These are phyloP conservation scores for Bruchidius siliquastri DNA, from an alignment of 2,888 invertebrate genomes.

Conservation along the genomic window DNA sequence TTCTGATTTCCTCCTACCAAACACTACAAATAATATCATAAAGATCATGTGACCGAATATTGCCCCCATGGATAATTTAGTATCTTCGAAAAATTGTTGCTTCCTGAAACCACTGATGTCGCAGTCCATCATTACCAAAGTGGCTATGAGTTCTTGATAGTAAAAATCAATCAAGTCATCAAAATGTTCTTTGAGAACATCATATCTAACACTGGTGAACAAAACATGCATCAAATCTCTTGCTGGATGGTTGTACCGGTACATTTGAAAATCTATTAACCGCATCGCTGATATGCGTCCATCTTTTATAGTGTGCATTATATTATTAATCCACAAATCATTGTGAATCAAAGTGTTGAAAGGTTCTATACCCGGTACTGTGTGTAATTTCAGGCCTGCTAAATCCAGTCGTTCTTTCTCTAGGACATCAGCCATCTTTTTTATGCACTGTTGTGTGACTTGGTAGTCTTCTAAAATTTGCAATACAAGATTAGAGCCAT, in stretches of 20 bases:
- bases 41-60: background rate
- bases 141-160: slow-evolving; percentile 3
- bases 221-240: background rate
- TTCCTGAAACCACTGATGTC: background rate
- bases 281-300: background rate
- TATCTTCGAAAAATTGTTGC: background rate
- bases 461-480: background rate
- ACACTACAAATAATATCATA: background rate
- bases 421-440: background rate
- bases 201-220: background rate
- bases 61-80: background rate
- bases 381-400: background rate
- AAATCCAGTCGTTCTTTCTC: too few relatives aligned
- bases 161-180: slow-evolving; percentile 8
- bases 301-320: background rate
- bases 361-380: background rate
- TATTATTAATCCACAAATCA: slow-evolving; percentile 5
- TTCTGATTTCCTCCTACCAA: background rate
- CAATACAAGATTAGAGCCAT: background rate
- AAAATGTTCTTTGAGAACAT: background rate
- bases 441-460: background rate
- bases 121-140: background rate
- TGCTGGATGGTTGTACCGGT: background rate
- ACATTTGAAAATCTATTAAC: slow-evolving; percentile 1
- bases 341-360: background rate